These are phyloP conservation scores for Alsophila aescularia DNA, from an alignment of 2,888 invertebrate genomes.

Conservation along the genomic window DNA sequence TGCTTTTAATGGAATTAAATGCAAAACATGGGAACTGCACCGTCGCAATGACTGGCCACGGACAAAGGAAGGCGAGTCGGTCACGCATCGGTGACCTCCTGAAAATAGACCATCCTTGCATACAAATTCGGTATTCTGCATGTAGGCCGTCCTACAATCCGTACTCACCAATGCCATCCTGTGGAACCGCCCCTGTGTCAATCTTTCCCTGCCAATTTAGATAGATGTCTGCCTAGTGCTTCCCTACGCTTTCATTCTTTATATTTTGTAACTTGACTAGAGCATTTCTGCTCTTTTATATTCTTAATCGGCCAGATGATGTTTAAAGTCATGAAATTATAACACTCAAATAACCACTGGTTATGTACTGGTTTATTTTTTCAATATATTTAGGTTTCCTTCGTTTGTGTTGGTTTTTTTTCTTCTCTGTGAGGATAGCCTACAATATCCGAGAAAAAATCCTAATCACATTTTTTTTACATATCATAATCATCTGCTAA, in stretches of 20 bases:
- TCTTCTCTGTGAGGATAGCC: no score
- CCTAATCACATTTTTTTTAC: slow-evolving; percentile 53
- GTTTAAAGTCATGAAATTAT: neutral
- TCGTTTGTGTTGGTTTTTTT: slow-evolving; percentile 58
- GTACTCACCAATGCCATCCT: slow-evolving; percentile 44
- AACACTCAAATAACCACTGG: neutral
- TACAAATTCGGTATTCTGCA: slow-evolving; percentile 38
- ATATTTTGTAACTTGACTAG: no score
- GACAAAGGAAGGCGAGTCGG: slow-evolving; percentile 79
- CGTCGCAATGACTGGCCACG: slow-evolving; percentile 75
- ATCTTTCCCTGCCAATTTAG: neutral
- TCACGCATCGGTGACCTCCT: slow-evolving; percentile 65
- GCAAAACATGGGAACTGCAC: slow-evolving; percentile 73
- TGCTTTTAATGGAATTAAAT: slow-evolving; percentile 51
- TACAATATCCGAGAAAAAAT: slow-evolving; percentile 50
- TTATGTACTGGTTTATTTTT: slow-evolving; percentile 10
- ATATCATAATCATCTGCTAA: no score
- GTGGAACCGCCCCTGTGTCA: slow-evolving; percentile 1
- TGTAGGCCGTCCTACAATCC: slow-evolving; percentile 44
- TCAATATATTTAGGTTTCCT: slow-evolving; percentile 44
- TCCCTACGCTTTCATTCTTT: no score
- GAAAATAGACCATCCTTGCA: slow-evolving; percentile 48
- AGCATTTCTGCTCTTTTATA: no score
- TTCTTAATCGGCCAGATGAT: neutral
- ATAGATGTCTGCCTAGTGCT: no score